Evolutionary conservation across 2,797 vertebrate genomes (phyloP).

Genomic region (Pangasius macronema): DNA sequence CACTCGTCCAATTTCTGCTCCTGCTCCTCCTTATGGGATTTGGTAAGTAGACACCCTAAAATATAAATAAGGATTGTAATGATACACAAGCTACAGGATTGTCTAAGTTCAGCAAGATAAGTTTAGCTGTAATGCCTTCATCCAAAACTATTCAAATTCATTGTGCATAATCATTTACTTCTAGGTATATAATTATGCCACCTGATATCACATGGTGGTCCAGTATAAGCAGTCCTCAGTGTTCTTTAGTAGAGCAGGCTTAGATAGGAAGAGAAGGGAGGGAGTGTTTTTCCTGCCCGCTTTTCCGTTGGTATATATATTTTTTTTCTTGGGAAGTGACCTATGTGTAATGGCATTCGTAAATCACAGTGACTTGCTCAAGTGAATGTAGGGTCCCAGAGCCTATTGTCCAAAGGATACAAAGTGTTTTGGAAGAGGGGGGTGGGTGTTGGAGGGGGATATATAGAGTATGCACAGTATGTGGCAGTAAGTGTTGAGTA

Average conservation of each 20-base stretch:
- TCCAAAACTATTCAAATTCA: not conserved
- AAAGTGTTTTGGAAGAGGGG: constrained; percentile 3
- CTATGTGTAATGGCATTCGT: constrained; percentile 51
- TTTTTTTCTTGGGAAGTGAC: constrained; percentile 65
- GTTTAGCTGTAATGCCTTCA: not conserved
- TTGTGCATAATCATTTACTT: not conserved
- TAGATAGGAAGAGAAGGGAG: constrained; percentile 45
- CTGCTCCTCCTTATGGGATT: constrained; percentile 86
- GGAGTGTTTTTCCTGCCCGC: constrained; percentile 59
- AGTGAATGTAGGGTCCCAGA: not conserved
- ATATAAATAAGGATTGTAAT: constrained; percentile 1
- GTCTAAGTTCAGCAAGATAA: not conserved
- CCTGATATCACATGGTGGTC: constrained; percentile 39
- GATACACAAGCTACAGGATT: not conserved
- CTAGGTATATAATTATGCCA: constrained; percentile 5
- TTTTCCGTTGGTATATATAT: constrained; percentile 48
- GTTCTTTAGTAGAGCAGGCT: constrained; percentile 38
- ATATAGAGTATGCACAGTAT: not conserved
- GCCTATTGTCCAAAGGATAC: constrained; percentile 16
- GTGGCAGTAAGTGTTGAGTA: not conserved
- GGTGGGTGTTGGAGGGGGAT: too few relatives aligned
- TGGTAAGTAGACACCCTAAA: constrained; percentile 76
- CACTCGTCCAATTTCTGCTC: constrained; percentile 82
- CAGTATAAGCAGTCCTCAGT: constrained; percentile 18
- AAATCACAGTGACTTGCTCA: constrained; percentile 51